phyloP scores from a whole-genome alignment of 2,888 invertebrate genomes.

The Cyclophora punctaria region DNA sequence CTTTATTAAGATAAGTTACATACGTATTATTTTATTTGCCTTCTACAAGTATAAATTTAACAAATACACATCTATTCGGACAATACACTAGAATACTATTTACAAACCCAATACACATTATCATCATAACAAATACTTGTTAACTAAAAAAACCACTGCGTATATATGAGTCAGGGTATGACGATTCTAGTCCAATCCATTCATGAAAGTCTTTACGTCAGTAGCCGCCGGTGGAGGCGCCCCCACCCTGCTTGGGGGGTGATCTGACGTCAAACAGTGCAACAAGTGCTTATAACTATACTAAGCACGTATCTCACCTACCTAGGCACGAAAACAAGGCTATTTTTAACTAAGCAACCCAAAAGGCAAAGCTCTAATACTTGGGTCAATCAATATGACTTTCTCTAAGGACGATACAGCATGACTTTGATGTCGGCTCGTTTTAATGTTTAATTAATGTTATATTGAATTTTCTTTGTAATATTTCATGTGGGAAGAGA shows the following conservation, averaged over 20 bases:
- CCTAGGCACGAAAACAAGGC: slow-evolving; percentile 39
- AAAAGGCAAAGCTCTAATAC: slow-evolving; percentile 1
- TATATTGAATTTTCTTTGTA: too few species aligned
- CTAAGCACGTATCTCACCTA: slow-evolving; percentile 30
- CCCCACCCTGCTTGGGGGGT: slow-evolving; percentile 39
- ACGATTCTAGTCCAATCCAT: slow-evolving; percentile 54
- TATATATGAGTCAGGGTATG: slow-evolving; percentile 29
- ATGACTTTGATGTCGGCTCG: too few species aligned
- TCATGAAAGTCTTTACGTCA: slow-evolving; percentile 68
- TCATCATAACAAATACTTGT: too few species aligned
- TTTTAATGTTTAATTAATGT: too few species aligned
- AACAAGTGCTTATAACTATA: slow-evolving; percentile 62
- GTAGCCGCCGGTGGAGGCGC: slow-evolving; percentile 47
- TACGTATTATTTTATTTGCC: too few species aligned
- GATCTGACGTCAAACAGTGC: slow-evolving; percentile 67
- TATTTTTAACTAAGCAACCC: slow-evolving; percentile 49
- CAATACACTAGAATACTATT: too few species aligned
- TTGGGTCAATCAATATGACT: slow-evolving; percentile 3
- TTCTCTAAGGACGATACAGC: too few species aligned
- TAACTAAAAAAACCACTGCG: background rate
- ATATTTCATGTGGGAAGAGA: too few species aligned
- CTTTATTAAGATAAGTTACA: too few species aligned
- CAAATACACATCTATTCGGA: too few species aligned
- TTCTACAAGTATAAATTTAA: too few species aligned
- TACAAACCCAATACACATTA: too few species aligned